Evolutionary conservation across 2,113 vertebrate genomes (phyloP).

Genomic region (Gnathonemus longibarbis): DNA sequence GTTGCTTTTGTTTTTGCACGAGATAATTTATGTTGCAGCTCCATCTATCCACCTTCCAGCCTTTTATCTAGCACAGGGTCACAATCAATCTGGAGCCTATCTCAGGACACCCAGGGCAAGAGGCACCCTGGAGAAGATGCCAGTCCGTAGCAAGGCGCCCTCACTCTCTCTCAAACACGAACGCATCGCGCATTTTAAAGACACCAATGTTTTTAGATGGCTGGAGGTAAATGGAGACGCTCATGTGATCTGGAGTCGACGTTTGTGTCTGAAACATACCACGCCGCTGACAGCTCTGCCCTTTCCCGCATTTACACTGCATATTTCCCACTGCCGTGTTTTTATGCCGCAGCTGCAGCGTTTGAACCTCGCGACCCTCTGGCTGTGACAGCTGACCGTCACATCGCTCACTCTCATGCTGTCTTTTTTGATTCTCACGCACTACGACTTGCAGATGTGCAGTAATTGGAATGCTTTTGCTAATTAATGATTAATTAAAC

Average conservation of each 20-base stretch:
- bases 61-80: neutral
- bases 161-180: neutral
- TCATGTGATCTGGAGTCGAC: neutral
- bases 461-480: neutral
- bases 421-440: neutral
- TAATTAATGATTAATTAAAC: slow-evolving; percentile 4
- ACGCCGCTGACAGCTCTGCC: neutral
- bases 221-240: neutral
- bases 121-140: neutral
- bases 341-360: neutral
- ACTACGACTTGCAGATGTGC: neutral
- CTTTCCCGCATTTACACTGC: neutral
- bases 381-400: neutral
- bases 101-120: neutral
- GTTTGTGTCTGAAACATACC: neutral
- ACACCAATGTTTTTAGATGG: neutral
- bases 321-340: neutral
- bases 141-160: neutral
- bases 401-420: neutral
- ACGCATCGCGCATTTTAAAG: neutral
- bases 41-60: neutral
- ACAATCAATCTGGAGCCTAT: neutral
- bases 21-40: neutral
- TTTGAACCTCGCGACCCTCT: neutral
- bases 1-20: neutral